Evolutionary conservation across 1,140 invertebrate genomes (phyloP), one percentile per base, ranked within the genome.

Genomic region (Hylaeus anthracinus): DNA sequence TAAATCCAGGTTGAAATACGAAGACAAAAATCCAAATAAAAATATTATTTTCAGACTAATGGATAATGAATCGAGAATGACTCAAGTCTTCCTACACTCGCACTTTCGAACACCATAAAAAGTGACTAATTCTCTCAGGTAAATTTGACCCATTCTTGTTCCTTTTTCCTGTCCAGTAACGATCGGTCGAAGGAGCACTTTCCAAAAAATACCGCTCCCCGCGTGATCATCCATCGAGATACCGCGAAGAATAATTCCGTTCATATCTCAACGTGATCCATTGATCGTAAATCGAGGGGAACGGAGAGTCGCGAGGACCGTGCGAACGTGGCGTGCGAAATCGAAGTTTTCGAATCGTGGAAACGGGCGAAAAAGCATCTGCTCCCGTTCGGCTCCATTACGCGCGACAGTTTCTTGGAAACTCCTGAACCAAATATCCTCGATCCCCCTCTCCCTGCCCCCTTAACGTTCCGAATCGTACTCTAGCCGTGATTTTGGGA

Each of bases 271-370:
- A 5, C 10, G 26, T 26, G 37, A 56, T 5, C 61, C 70, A 58
- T 79, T 73, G 70, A 73, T 79, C 61, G 70, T 79, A 79, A 79
- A 79, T 79, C 61, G 70, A 58, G 58, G 1, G 26, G 70, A 79
- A 65, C 61, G 55, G 1, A 3, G 14, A 10, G 6, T 2, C 10
- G 41, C 14, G 69, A 56, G 37, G 43, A n/a, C 14, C 15, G 58
- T 5, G 43, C 37, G 37, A 61, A 37, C 56, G 45, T 26, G 43
- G 2, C 3, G 74, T 9, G 9, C 48, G 14, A 41, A 14, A 48
- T 2, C 61, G 10, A 67, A 51, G 63, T 37, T 80, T 75, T 55
- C 53, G 6, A 67, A 69, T 63, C 61, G 15, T n/a, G 53, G 63
- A 55, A 79, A 73, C 51, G 37, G 4, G 5, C 58, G 69, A 69